A percentile compares a stretch with the other conserved stretches of the same genome.
Conservation (phyloP, 1,140 invertebrate genomes). For the Zaprionus capensis region DNA sequence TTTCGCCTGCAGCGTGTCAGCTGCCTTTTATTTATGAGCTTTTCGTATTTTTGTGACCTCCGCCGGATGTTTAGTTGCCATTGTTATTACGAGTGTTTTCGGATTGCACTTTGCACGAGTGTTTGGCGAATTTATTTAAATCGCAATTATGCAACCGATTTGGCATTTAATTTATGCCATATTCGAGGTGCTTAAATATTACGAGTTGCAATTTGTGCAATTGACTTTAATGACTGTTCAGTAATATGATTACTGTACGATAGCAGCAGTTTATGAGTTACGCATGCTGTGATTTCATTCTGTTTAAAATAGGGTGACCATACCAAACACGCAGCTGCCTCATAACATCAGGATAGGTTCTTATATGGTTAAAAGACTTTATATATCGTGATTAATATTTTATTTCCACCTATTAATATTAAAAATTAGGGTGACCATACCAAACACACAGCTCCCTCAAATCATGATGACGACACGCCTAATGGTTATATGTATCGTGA, state of each 20-base stretch:
- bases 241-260: background rate
- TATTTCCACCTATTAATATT: no score
- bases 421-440: background rate
- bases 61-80: conserved; percentile 77
- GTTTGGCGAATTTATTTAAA: conserved; percentile 42
- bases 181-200: conserved; percentile 23
- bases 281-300: background rate
- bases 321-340: background rate
- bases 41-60: conserved; percentile 64
- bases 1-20: conserved; percentile 55
- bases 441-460: background rate
- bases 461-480: no score
- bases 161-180: conserved; percentile 62
- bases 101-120: conserved; percentile 37
- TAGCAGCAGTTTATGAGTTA: background rate
- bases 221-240: conserved; percentile 9
- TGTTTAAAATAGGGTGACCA: background rate
- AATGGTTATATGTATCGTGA: no score
- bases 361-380: no score
- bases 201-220: conserved; percentile 6
- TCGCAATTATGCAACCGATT: conserved; percentile 66
- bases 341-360: no score
- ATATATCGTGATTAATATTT: no score
- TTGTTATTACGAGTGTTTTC: conserved; percentile 40
- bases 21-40: conserved; percentile 69